Percentiles rank a stretch among this genome's conserved stretches.
Conservation (phyloP, 2,797 vertebrate genomes). For the Moxostoma hubbsi region DNA sequence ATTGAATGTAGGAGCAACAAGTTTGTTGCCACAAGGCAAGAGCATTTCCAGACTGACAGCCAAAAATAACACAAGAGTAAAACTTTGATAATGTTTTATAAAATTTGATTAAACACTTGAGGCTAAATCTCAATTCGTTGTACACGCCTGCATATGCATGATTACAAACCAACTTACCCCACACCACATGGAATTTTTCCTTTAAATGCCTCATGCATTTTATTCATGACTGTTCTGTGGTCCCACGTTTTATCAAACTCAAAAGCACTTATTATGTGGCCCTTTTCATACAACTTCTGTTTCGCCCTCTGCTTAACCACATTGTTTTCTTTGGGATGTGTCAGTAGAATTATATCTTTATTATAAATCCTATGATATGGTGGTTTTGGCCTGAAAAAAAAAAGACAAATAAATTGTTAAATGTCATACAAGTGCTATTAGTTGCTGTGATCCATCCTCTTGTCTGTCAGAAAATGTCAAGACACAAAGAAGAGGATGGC, state of each 20-base stretch:
- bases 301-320: background rate
- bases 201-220: constrained; percentile 6
- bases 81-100: too few relatives aligned
- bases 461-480: too few relatives aligned
- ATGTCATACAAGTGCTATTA: background rate
- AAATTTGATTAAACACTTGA: too few relatives aligned
- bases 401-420: background rate
- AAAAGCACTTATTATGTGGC: background rate
- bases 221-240: background rate
- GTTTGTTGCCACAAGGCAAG: background rate
- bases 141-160: too few relatives aligned
- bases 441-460: background rate
- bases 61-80: too few relatives aligned
- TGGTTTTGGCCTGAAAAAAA: background rate
- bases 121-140: too few relatives aligned
- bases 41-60: background rate
- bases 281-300: constrained; percentile 13
- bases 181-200: background rate
- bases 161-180: background rate
- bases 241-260: background rate
- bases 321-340: background rate
- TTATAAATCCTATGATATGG: background rate
- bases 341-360: constrained; percentile 9
- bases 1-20: background rate
- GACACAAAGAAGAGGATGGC: too few relatives aligned